phyloP scores from a whole-genome alignment of 2,888 invertebrate species.

The Amphimallon solstitiale region DNA sequence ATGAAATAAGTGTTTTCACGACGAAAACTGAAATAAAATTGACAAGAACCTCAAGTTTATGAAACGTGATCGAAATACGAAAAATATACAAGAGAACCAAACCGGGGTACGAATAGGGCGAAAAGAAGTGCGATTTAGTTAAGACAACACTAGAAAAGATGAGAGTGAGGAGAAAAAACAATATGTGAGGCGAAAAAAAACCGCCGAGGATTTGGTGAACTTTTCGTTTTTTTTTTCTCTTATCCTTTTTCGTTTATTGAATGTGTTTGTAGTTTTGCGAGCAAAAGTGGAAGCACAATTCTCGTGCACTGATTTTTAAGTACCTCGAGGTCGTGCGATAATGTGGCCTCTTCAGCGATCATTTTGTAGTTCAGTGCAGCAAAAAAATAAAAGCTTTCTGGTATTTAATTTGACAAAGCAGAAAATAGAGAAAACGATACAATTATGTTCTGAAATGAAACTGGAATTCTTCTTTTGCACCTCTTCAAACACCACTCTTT shows the following conservation, averaged over 20 bases:
- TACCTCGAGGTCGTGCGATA: neutral
- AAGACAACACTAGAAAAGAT: slow-evolving; percentile 24
- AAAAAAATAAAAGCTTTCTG: too few relatives aligned
- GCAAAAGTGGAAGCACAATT: neutral
- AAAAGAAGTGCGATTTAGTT: slow-evolving; percentile 24
- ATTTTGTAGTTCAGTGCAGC: too few relatives aligned
- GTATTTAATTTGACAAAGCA: too few relatives aligned
- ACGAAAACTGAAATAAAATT: slow-evolving; percentile 38
- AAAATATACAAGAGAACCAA: neutral
- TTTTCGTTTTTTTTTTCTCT: slow-evolving; percentile 1
- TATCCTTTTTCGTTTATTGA: neutral
- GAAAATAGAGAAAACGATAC: too few relatives aligned
- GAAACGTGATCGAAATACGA: slow-evolving; percentile 38
- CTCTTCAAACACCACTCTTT: too few relatives aligned
- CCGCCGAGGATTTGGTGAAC: slow-evolving; percentile 9
- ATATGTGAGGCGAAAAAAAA: slow-evolving; percentile 15
- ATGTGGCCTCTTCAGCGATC: too few relatives aligned
- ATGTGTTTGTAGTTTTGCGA: neutral
- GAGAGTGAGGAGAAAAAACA: slow-evolving; percentile 28
- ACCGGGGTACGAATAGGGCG: neutral
- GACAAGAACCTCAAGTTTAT: slow-evolving; percentile 37
- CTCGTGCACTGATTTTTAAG: slow-evolving; percentile 8
- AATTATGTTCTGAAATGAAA: too few relatives aligned
- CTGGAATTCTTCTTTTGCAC: too few relatives aligned
- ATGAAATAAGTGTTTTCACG: slow-evolving; percentile 33